A percentile compares a stretch with the other conserved stretches of the same genome.
These are phyloP conservation scores for Sclerodermus sp. DNA, from an alignment of 2,888 invertebrate species.

Conservation along the genomic window DNA sequence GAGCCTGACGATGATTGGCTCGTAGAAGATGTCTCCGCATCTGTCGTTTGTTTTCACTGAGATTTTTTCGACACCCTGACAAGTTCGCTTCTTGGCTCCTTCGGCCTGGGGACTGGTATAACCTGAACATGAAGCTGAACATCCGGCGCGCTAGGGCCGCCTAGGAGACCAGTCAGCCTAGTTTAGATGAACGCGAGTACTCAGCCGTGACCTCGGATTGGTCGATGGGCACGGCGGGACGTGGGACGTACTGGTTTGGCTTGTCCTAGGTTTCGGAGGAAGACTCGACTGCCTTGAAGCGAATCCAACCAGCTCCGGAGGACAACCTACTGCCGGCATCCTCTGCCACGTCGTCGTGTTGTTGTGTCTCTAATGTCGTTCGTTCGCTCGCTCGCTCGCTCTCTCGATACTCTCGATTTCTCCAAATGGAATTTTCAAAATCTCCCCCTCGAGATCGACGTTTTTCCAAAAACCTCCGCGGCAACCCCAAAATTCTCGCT, in stretches of 20 bases:
- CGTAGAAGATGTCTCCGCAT: background rate
- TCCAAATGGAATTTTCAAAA: too few relatives aligned
- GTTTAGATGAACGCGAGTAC: constrained; percentile 24
- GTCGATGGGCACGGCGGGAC: constrained; percentile 2
- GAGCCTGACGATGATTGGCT: too few relatives aligned
- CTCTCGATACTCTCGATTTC: background rate
- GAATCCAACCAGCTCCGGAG: constrained; percentile 10
- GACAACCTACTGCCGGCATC: background rate
- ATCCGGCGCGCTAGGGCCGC: too few relatives aligned
- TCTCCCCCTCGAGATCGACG: too few relatives aligned
- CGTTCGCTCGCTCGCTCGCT: background rate
- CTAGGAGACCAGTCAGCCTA: constrained; percentile 21
- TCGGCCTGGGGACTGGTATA: constrained; percentile 20
- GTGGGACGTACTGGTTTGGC: background rate
- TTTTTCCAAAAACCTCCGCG: too few relatives aligned
- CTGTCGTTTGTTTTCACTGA: background rate
- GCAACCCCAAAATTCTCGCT: too few relatives aligned
- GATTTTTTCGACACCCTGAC: background rate
- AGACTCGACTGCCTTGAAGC: constrained; percentile 23
- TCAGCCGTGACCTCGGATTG: constrained; percentile 33
- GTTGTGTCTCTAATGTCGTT: background rate
- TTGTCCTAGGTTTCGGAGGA: constrained; percentile 7
- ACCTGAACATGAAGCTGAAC: constrained; percentile 16
- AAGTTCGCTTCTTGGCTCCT: too few relatives aligned
- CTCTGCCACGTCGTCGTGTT: background rate